Evolutionary conservation across 2,888 invertebrate genomes (phyloP).

Genomic region (Lomographa bimaculata): DNA sequence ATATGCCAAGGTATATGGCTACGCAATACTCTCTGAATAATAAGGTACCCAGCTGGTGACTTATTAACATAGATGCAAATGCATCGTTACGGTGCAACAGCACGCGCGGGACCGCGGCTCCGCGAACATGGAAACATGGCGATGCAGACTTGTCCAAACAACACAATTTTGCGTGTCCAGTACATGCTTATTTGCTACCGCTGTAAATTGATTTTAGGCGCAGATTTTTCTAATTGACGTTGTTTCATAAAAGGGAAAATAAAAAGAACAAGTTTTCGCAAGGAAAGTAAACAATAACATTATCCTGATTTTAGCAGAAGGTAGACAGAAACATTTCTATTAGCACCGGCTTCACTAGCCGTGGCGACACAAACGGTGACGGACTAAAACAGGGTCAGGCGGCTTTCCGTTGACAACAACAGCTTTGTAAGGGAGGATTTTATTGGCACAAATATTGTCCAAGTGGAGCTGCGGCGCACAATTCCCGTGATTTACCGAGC

Average conservation of each 20-base stretch:
- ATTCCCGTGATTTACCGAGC: conserved; percentile 77
- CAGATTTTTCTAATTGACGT: too few species aligned
- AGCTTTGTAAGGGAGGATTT: conserved; percentile 78
- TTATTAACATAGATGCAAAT: conserved; percentile 63
- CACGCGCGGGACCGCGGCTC: conserved; percentile 45
- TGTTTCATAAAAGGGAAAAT: too few species aligned
- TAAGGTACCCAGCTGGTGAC: conserved; percentile 49
- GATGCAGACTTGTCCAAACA: conserved; percentile 1
- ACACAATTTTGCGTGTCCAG: too few species aligned
- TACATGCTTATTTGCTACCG: too few species aligned
- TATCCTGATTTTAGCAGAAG: not conserved
- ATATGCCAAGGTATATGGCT: conserved; percentile 14
- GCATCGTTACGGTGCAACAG: conserved; percentile 50
- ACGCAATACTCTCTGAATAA: conserved; percentile 37
- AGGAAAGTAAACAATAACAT: too few species aligned
- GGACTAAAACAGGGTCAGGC: conserved; percentile 72
- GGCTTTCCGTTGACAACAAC: conserved; percentile 77
- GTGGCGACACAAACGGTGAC: conserved; percentile 58
- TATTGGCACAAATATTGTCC: conserved; percentile 81
- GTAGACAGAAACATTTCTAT: conserved; percentile 16
- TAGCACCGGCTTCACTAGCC: conserved; percentile 40
- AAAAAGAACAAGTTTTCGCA: too few species aligned
- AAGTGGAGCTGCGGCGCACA: conserved; percentile 71
- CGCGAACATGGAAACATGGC: too few species aligned
- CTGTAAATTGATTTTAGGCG: too few species aligned